Base-by-base conservation (phyloP, 2,888 invertebrate genomes). In the Diabrotica balteata region DNA sequence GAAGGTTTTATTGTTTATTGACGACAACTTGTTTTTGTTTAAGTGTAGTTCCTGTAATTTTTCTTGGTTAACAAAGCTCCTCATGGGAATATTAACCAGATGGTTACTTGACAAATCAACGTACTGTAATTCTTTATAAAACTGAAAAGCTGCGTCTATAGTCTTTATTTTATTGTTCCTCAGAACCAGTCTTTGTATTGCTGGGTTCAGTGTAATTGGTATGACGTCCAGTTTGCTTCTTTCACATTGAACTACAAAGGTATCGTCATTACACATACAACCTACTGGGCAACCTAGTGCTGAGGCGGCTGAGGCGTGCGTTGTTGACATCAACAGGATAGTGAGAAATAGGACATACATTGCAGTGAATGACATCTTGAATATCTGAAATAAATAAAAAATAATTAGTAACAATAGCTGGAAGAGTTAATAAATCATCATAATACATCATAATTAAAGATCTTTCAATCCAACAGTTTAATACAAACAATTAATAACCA, bases 131-230 rank as follows among this genome's bases (percentile, higher is more conserved):
- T 94, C 94, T 0, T 91, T 90, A 84, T 95, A 95, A 85, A 95
- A 95, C 81, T 93, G 93, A 84, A 95, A 93, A 42, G 94, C 93
- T 59, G 93, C 93, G 83, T 95, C 95, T 74, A 95, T 93, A 11
- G 93, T 93, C 83, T 93, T 94, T 78, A 95, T 94, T 79, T 91
- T 91, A 83, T 95, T 95, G 83, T 92, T 93, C 78, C 91, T 90
- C 71, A 95, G 89, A 76, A 94, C 92, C 78, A 95, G 88, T 63
- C 94, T 88, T 81, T 93, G 93, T 72, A 95, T 94, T 78, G 93
- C 93, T 51, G 97, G 97, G 85, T 96, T 96, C 72, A 96, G 86
- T 4, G 95, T 93, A 79, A 96, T 96, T 70, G 96, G 96, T 70
- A 96, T 89, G 63, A 95, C 94, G 85, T 95, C 95, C 70, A 96